Evolutionary conservation across 2,797 vertebrate species (phyloP), one percentile per base, ranked within the genome.

Genomic region (Valencia hispanica): DNA sequence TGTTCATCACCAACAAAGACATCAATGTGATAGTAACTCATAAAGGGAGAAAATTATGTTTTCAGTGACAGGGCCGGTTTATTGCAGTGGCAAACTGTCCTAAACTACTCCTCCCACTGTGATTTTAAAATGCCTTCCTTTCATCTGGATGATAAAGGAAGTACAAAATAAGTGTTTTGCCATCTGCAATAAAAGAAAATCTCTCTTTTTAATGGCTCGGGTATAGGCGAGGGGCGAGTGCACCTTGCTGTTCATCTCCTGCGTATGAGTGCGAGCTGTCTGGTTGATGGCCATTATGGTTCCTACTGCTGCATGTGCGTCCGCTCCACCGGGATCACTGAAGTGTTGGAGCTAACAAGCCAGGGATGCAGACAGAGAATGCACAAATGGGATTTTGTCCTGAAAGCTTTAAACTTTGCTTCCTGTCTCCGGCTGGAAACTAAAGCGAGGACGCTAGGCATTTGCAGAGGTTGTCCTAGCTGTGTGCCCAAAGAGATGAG

Each of bases 331-430:
- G 92, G 93, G 93, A 94, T 93, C 93, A 91, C 88, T 92, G 89
- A 93, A 95, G 93, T 95, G 94, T 95, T 93, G 92, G 92, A 94
- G 93, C 94, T 95, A 95, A 95, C 94, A 95, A 95, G 94, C 93
- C 92, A 82, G 88, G 91, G 91, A 93, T 93, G 93, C 91, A 94
- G 93, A 94, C 93, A 91, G 93, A 76, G 79, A 90, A 94, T 90
- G 92, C 91, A 95, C 94, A 95, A 94, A 95, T 95, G 93, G 93
- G 92, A 93, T 94, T 94, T 91, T 89, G 90, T 94, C 91, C 92
- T 94, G 91, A 93, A 90, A 94, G 92, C 93, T 92, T 92, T 88
- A 72, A 87, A 89, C 88, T 89, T 89, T 79, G 84, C 82, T 88
- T 73, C 74, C 87, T 70, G 84, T 89, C 84, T 89, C 85, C 51